Percentiles rank a stretch among this genome's conserved stretches.
Conservation (phyloP, 1,140 invertebrate species). For the Trinorchestia longiramus region DNA sequence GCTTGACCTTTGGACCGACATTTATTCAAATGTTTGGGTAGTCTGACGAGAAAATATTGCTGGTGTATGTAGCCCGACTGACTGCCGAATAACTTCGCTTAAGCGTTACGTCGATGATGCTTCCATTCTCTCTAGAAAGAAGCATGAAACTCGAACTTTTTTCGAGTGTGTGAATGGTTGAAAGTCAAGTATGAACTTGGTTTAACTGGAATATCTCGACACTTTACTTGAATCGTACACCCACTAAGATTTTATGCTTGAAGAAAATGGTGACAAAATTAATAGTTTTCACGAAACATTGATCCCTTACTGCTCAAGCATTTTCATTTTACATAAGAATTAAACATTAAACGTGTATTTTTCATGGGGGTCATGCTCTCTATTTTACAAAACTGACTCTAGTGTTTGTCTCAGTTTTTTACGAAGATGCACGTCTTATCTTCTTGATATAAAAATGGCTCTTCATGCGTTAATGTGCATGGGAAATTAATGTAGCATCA, state of each 20-base stretch:
- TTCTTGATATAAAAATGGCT: too few species aligned
- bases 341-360: too few species aligned
- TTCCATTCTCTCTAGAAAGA: background rate
- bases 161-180: background rate
- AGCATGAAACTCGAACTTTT: background rate
- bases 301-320: too few species aligned
- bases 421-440: too few species aligned
- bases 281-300: too few species aligned
- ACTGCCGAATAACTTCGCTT: background rate
- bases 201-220: background rate
- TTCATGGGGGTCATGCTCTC: too few species aligned
- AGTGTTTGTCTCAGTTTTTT: too few species aligned
- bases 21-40: background rate
- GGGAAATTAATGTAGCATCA: too few species aligned
- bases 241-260: background rate
- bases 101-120: background rate
- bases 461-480: too few species aligned
- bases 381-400: too few species aligned
- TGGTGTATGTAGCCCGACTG: background rate
- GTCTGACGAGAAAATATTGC: background rate
- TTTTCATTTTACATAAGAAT: too few species aligned
- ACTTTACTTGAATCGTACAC: background rate
- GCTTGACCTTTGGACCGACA: background rate
- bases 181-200: background rate
- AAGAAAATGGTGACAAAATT: background rate